Conservation (phyloP, 2,113 vertebrate species). For the Lycocorax pyrrhopterus region DNA sequence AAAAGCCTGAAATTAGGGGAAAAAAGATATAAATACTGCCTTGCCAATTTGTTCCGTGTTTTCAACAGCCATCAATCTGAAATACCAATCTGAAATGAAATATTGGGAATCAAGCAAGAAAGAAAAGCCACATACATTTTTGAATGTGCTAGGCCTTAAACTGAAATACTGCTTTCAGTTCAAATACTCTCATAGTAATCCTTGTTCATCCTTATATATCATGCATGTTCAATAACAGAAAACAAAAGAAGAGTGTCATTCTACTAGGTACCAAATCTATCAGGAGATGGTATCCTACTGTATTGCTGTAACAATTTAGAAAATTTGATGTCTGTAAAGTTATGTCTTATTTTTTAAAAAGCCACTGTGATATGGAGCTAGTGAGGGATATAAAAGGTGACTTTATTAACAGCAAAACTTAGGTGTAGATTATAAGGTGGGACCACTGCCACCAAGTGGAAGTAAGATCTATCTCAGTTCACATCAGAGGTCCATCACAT, state of each 20-base stretch:
- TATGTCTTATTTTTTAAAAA: neutral
- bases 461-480: neutral
- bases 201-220: neutral
- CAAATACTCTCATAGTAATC: neutral
- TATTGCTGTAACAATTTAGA: neutral
- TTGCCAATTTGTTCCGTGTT: neutral
- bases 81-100: neutral
- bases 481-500: neutral
- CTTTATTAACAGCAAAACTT: neutral
- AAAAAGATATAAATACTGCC: neutral
- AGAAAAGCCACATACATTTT: neutral
- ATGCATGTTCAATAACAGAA: neutral
- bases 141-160: neutral
- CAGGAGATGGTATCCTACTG: neutral
- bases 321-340: neutral
- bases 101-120: neutral
- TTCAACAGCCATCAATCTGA: neutral
- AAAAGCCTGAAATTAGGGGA: neutral
- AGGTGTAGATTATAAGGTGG: neutral
- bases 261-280: neutral
- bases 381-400: neutral
- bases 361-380: neutral
- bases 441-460: conserved; percentile 27
- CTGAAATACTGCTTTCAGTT: neutral
- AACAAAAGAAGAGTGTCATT: neutral